Base-by-base conservation (phyloP, 2,113 vertebrate species). In the Eudyptes chrysolophus region DNA sequence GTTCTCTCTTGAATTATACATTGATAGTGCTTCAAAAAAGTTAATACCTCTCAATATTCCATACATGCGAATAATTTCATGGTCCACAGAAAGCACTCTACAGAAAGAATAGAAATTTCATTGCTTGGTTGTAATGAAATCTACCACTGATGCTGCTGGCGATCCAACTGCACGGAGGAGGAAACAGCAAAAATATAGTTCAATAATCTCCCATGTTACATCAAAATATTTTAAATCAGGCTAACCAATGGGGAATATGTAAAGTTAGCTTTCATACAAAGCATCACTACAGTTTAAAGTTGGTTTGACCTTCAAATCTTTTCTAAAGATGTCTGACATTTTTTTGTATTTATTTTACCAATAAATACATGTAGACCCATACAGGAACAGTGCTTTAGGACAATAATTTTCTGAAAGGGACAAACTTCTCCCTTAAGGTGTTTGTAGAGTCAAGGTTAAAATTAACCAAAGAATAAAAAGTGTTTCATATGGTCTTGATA, bases 81-180 rank as follows among this genome's bases (percentile, higher is more conserved):
- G 94, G 94, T 90, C 82, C 82, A 94, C 57, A 92, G 81, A 94
- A 93, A 83, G 25, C 57, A 79, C 82, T 80, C 65, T 52, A 68
- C 27, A 87, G 65, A 57, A 84, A 96, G 55, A 96, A 89, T 1
- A 81, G 60, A 94, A 88, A 95, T 93, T 94, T 83, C 85, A 93
- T 80, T 94, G 90, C 90, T 90, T 66, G 48, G 49, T 42, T 88
- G 87, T 88, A 95, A 92, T 69, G 66, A 93, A 93, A 94, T 76
- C 92, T 69, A 95, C 81, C 49, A 85, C 44, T 66, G 84, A 93
- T 69, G 62, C 87, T 92, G 58, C 78, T 92, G 78, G 84, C 9
- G 0, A 92, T 83, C 75, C 66, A 88, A 88, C 40, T 24, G 29
- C 66, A 93, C 6, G 46, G 54, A 87, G 54, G 20, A 95, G 44